Conservation (phyloP, 2,888 invertebrate species). For the Plusia festucae region DNA sequence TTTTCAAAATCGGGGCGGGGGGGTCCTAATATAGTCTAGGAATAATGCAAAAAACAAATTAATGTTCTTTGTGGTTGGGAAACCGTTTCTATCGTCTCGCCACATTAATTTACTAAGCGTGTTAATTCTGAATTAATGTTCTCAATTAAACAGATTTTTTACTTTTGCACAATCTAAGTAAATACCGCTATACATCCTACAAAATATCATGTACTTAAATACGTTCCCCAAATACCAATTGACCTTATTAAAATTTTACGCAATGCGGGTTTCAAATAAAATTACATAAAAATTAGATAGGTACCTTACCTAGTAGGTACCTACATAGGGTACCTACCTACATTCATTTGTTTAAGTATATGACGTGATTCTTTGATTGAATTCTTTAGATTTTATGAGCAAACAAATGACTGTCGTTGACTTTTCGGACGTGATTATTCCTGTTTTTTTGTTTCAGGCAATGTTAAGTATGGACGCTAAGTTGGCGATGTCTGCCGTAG, state of each 20-base stretch:
- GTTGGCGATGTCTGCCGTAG: conserved; percentile 73
- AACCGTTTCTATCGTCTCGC: neutral
- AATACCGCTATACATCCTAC: no score
- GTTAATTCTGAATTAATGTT: neutral
- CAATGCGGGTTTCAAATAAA: conserved; percentile 4
- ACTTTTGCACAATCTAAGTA: no score
- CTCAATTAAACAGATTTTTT: neutral
- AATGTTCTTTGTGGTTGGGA: neutral
- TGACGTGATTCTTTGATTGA: no score
- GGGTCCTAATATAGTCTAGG: no score
- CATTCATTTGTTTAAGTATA: no score
- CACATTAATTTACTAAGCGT: neutral
- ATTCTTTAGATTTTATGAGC: no score
- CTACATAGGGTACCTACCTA: no score
- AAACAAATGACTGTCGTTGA: no score
- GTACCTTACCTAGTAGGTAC: no score
- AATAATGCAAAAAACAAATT: neutral
- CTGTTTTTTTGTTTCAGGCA: conserved; percentile 60
- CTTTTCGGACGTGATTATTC: neutral
- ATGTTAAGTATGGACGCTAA: conserved; percentile 72
- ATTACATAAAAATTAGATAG: no score
- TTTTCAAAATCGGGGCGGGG: neutral
- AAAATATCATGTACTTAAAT: no score
- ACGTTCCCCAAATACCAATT: no score
- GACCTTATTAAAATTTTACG: neutral